Evolutionary conservation across 53 echinoderm and acorn worm genomes (phyloP).

Genomic region (Apostichopus leukothele): DNA sequence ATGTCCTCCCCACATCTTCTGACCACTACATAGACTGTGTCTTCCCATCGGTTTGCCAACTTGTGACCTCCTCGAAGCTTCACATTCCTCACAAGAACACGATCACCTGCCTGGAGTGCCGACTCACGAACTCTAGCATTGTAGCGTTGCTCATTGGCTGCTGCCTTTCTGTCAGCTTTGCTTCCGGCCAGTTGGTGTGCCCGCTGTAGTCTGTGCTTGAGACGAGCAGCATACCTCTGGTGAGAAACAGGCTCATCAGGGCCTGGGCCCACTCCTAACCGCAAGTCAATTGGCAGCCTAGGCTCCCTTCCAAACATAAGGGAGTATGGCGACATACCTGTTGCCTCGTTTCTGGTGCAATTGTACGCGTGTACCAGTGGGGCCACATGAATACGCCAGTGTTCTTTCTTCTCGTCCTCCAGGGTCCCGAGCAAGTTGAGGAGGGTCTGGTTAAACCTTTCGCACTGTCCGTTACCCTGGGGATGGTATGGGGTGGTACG

Average conservation of each 20-base stretch:
- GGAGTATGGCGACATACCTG: slow-evolving; percentile 30
- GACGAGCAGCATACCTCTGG: slow-evolving; percentile 37
- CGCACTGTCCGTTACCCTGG: slow-evolving; percentile 58
- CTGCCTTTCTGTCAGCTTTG: slow-evolving; percentile 37
- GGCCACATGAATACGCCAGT: slow-evolving; percentile 6
- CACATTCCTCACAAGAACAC: slow-evolving; percentile 50
- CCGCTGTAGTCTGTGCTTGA: slow-evolving; percentile 51
- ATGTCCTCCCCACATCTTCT: slow-evolving; percentile 39
- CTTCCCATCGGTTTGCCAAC: slow-evolving; percentile 48
- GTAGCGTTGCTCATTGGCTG: slow-evolving; percentile 33
- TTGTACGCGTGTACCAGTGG: slow-evolving; percentile 24
- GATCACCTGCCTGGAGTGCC: slow-evolving; percentile 45
- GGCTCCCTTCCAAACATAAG: slow-evolving; percentile 24
- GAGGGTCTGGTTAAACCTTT: slow-evolving; percentile 37
- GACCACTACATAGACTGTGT: slow-evolving; percentile 37
- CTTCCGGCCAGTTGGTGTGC: slow-evolving; percentile 62
- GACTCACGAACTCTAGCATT: slow-evolving; percentile 49
- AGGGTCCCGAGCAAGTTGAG: slow-evolving; percentile 15
- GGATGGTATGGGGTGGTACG: slow-evolving; percentile 67
- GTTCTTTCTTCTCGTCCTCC: slow-evolving; percentile 8
- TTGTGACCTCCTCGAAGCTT: slow-evolving; percentile 38
- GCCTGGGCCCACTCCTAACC: slow-evolving; percentile 41
- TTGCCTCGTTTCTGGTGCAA: slow-evolving; percentile 23
- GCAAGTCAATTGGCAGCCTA: slow-evolving; percentile 54
- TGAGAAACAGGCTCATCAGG: too few relatives aligned